Evolutionary conservation across 2,888 invertebrate genomes (phyloP).

Genomic region (Hermaeophaga mercurialis): DNA sequence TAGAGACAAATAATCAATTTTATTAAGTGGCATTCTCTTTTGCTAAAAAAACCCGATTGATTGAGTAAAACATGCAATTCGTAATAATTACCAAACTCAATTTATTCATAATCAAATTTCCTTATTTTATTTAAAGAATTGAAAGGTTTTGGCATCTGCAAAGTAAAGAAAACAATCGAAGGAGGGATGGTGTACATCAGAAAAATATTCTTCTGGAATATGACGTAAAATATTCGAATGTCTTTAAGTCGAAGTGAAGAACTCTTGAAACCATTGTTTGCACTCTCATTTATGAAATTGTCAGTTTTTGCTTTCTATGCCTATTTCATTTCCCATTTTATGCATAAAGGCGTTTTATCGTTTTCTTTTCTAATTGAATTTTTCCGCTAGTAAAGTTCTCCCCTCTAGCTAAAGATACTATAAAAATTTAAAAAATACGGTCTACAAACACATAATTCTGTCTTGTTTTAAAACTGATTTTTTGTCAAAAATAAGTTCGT

Average conservation of each 20-base stretch:
- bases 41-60: no score
- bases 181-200: constrained; percentile 1
- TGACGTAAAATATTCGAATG: constrained; percentile 3
- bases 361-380: constrained; percentile 4
- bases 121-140: background rate
- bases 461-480: no score
- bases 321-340: constrained; percentile 6
- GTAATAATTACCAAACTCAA: no score
- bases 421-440: no score
- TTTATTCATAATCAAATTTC: no score
- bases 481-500: no score
- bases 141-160: background rate
- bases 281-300: constrained; percentile 10
- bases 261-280: constrained; percentile 6
- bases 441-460: no score
- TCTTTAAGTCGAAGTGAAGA: constrained; percentile 4
- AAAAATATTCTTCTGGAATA: background rate
- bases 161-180: background rate
- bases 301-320: constrained; percentile 6
- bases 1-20: no score
- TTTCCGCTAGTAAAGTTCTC: constrained; percentile 1
- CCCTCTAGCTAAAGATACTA: no score
- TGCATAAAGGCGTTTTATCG: constrained; percentile 7
- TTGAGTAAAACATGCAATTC: no score
- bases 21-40: no score